These are phyloP conservation scores for Engraulis encrasicolus DNA, from an alignment of 2,113 vertebrate species.

Conservation along the genomic window DNA sequence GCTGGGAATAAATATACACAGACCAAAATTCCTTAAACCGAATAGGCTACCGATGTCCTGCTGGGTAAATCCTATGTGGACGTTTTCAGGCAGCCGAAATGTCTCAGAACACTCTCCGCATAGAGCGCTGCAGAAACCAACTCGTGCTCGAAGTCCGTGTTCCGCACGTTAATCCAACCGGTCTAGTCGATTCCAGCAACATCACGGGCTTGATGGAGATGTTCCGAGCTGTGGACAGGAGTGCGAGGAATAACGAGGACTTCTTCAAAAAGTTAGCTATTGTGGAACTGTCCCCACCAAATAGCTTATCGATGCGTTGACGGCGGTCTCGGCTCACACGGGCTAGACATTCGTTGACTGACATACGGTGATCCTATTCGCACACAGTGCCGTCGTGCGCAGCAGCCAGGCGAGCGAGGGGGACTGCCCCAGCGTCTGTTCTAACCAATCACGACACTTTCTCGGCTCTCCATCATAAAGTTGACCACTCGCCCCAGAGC, in stretches of 20 bases:
- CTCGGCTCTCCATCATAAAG: neutral
- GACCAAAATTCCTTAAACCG: constrained; percentile 1
- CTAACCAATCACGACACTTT: constrained; percentile 39
- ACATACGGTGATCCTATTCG: constrained; percentile 29
- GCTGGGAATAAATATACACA: neutral
- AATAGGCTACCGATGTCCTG: neutral
- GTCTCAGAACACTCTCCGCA: constrained; percentile 20
- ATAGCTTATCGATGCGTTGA: constrained; percentile 20
- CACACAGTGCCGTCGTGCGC: constrained; percentile 25
- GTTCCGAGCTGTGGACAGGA: neutral
- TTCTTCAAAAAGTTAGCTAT: constrained; percentile 5
- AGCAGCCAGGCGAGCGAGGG: constrained; percentile 31
- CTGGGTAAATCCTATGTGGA: constrained; percentile 2
- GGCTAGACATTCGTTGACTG: constrained; percentile 16
- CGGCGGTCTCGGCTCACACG: neutral
- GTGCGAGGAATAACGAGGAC: neutral
- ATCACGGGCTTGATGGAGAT: constrained; percentile 23
- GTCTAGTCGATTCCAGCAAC: neutral
- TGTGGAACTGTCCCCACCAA: constrained; percentile 12
- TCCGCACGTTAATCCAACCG: constrained; percentile 31
- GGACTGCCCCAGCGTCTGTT: constrained; percentile 23
- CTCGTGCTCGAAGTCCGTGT: constrained; percentile 36
- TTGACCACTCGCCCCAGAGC: constrained; percentile 18
- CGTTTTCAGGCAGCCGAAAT: constrained; percentile 6
- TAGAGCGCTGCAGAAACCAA: constrained; percentile 30